These are phyloP conservation scores for Acleris holmiana DNA, from an alignment of 2,888 invertebrate species.

Conservation along the genomic window DNA sequence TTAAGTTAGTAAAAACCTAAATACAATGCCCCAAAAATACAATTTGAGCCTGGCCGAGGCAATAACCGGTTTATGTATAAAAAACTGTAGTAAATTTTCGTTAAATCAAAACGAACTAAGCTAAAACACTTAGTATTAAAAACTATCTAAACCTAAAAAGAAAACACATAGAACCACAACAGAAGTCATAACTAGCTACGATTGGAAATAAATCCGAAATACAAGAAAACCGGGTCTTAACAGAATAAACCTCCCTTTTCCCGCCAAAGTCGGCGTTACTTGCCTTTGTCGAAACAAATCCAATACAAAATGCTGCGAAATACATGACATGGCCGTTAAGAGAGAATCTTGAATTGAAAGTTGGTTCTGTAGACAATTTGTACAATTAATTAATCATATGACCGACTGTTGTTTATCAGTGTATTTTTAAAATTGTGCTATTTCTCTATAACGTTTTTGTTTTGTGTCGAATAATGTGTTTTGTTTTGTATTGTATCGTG, in stretches of 20 bases:
- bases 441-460: no score
- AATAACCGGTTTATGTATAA: no score
- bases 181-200: conserved; percentile 4
- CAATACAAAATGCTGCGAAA: conserved; percentile 33
- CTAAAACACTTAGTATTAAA: neutral
- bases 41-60: no score
- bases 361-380: conserved; percentile 8
- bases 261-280: conserved; percentile 32
- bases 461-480: no score
- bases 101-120: no score
- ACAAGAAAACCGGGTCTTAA: conserved; percentile 29
- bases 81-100: no score
- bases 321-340: conserved; percentile 26
- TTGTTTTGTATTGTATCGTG: no score
- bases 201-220: conserved; percentile 20
- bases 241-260: conserved; percentile 29
- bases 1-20: no score
- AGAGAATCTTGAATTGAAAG: conserved; percentile 3
- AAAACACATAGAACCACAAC: neutral
- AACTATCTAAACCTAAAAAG: neutral
- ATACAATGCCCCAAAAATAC: no score
- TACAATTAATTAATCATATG: neutral
- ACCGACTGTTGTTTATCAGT: no score
- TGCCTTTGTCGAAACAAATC: conserved; percentile 36
- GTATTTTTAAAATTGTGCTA: no score